Evolutionary conservation across 2,113 vertebrate species (phyloP).

Genomic region (Thomomys bottae): DNA sequence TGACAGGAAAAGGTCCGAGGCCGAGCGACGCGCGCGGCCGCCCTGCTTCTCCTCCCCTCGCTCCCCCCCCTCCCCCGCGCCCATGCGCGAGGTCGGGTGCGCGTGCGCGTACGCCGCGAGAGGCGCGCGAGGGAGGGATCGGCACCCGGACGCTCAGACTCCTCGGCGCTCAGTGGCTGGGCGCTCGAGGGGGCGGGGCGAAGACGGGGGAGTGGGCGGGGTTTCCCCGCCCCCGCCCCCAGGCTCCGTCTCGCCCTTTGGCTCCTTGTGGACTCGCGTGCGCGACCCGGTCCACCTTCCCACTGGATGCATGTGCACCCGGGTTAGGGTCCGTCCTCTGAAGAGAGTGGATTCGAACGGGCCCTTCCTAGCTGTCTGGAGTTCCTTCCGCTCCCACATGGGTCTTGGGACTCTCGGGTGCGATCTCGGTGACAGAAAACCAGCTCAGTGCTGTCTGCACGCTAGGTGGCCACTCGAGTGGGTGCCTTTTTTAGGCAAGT

Average conservation of each 20-base stretch:
- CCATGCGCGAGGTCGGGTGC: neutral
- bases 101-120: conserved; percentile 60
- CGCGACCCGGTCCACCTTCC: neutral
- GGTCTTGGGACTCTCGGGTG: neutral
- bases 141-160: conserved; percentile 23
- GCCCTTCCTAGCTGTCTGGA: neutral
- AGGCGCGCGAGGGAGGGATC: conserved; percentile 57
- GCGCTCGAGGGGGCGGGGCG: neutral
- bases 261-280: accelerated
- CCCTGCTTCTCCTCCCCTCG: no score
- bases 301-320: no score
- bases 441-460: neutral
- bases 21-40: neutral
- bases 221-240: accelerated
- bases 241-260: accelerated
- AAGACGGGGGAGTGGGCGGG: neutral
- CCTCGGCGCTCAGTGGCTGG: no score
- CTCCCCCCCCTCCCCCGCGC: no score
- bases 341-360: neutral
- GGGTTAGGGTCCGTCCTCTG: no score
- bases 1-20: conserved; percentile 41
- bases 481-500: neutral
- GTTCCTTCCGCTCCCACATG: neutral
- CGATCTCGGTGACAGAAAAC: neutral
- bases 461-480: neutral